A percentile compares a stretch with the other conserved stretches of the same genome.
Evolutionary conservation across 1,140 invertebrate species (phyloP).

Genomic region (Drosophila auraria): DNA sequence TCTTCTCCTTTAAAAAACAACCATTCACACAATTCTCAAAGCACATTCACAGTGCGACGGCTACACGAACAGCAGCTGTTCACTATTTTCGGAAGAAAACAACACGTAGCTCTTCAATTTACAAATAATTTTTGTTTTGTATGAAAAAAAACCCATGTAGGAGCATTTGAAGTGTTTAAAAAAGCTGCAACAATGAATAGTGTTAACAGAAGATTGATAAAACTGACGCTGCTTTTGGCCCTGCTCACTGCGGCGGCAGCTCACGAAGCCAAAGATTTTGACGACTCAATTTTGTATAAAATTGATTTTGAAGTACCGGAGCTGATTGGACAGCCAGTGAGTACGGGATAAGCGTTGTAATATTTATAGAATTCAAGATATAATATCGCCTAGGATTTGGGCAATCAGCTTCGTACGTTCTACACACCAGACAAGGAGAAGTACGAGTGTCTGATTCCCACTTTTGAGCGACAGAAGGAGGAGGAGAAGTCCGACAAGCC

Average conservation of each 20-base stretch:
- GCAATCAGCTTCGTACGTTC: conserved; percentile 86
- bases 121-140: conserved; percentile 23
- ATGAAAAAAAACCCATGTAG: conserved; percentile 45
- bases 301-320: conserved; percentile 91
- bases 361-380: not conserved
- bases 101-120: conserved; percentile 53
- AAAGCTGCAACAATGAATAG: conserved; percentile 16
- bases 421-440: conserved; percentile 89
- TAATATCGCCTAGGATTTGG: conserved; percentile 83
- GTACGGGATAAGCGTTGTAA: not conserved
- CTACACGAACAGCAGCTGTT: conserved; percentile 45
- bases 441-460: conserved; percentile 92
- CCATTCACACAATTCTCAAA: conserved; percentile 17
- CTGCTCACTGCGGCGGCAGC: conserved; percentile 26
- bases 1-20: not conserved
- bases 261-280: conserved; percentile 90
- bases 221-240: conserved; percentile 25
- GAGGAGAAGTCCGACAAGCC: conserved; percentile 87
- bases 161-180: not conserved
- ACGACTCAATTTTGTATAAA: conserved; percentile 92
- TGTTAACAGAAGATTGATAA: not conserved
- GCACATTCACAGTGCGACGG: not conserved
- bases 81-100: conserved; percentile 51
- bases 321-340: conserved; percentile 61
- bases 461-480: conserved; percentile 87